Evolutionary conservation across 2,113 vertebrate species (phyloP).

Genomic region (Hydrolagus affinis): DNA sequence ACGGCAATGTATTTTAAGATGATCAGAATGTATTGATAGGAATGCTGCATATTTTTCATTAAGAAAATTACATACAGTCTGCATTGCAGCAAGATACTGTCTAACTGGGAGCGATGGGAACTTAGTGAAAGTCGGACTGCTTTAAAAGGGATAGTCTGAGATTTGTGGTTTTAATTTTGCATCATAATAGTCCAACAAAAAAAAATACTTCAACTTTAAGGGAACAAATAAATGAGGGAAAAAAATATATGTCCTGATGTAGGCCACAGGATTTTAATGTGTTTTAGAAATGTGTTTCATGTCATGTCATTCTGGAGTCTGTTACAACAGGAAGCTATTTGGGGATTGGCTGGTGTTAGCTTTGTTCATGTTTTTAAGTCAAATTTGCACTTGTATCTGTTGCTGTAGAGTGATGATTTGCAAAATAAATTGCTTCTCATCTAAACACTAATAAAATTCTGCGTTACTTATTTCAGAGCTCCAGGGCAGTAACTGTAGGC

Average conservation of each 20-base stretch:
- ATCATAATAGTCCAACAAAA: conserved; percentile 19
- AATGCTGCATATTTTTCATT: conserved; percentile 23
- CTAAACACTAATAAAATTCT: conserved; percentile 33
- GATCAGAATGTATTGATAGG: conserved; percentile 14
- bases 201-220: conserved; percentile 64
- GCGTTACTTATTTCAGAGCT: neutral
- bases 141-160: neutral
- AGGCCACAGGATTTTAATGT: conserved; percentile 48
- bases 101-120: conserved; percentile 2
- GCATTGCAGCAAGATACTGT: conserved; percentile 18
- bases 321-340: conserved; percentile 65
- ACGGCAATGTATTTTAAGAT: conserved; percentile 28
- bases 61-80: conserved; percentile 2
- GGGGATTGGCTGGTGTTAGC: conserved; percentile 72
- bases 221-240: conserved; percentile 38
- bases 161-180: conserved; percentile 20
- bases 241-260: conserved; percentile 52
- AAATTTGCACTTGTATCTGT: conserved; percentile 77
- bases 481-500: neutral
- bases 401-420: conserved; percentile 84
- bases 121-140: neutral
- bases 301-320: conserved; percentile 65
- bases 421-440: conserved; percentile 77
- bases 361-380: conserved; percentile 78
- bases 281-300: conserved; percentile 56